These are phyloP conservation scores for Anoura caudifer DNA, from an alignment of 2,113 vertebrate genomes.

Conservation along the genomic window DNA sequence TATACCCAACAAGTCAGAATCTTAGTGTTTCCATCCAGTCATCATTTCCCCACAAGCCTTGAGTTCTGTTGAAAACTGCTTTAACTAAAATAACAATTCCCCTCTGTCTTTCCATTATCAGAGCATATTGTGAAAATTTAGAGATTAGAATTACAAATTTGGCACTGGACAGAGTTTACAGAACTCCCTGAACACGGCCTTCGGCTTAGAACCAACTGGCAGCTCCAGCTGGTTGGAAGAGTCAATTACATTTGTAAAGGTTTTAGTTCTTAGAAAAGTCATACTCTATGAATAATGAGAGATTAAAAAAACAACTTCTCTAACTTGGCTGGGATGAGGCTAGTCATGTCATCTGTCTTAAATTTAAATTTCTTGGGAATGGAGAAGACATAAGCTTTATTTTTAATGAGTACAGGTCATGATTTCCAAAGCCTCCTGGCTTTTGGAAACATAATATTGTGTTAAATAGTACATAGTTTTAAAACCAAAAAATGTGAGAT, in stretches of 20 bases:
- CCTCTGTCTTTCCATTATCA: constrained; percentile 47
- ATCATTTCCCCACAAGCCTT: not conserved
- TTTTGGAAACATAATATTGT: constrained; percentile 52
- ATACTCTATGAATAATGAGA: constrained; percentile 44
- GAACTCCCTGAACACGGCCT: constrained; percentile 22
- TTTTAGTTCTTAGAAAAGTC: constrained; percentile 71
- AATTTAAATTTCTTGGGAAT: constrained; percentile 54
- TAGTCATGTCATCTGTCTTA: constrained; percentile 54
- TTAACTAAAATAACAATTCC: constrained; percentile 3
- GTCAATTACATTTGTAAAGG: constrained; percentile 35
- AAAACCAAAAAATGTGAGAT: constrained; percentile 22
- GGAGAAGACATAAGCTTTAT: not conserved
- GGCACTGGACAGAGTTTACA: constrained; percentile 2
- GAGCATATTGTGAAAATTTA: constrained; percentile 30
- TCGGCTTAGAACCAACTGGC: constrained; percentile 57
- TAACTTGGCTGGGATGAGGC: constrained; percentile 6
- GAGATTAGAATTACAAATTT: constrained; percentile 36
- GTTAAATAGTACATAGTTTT: constrained; percentile 32
- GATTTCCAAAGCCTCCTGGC: constrained; percentile 37
- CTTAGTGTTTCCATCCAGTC: not conserved
- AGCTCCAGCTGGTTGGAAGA: not conserved
- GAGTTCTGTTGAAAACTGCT: not conserved
- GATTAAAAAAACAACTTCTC: not conserved
- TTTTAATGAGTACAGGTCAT: constrained; percentile 44
- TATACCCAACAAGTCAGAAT: not conserved